A percentile compares a stretch with the other conserved stretches of the same genome.
These are phyloP conservation scores for Pristionchus maxplancki DNA, from an alignment of 2,888 invertebrate genomes.

Conservation along the genomic window DNA sequence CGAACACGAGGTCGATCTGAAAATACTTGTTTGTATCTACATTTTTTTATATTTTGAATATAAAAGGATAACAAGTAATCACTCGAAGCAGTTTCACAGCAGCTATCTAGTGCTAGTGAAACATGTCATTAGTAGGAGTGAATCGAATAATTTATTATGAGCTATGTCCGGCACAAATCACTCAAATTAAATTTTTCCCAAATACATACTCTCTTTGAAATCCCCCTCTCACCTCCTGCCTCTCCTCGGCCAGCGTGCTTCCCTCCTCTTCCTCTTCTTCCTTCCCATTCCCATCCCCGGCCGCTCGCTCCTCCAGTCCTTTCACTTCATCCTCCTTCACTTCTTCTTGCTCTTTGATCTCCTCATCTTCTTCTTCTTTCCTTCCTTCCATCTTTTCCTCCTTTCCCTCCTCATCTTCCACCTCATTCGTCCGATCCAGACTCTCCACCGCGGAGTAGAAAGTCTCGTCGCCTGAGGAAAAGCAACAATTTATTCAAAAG, in stretches of 20 bases:
- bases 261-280: not conserved
- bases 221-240: not conserved
- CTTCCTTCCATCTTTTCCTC: no score
- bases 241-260: not conserved
- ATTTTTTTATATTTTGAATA: not conserved
- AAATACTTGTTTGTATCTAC: no score
- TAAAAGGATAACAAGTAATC: no score
- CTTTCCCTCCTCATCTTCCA: not conserved
- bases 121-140: no score
- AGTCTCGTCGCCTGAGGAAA: constrained; percentile 11
- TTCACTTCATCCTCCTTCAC: no score
- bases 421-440: not conserved
- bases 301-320: no score
- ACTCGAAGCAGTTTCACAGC: no score
- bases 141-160: no score
- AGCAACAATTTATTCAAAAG: not conserved
- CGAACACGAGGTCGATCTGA: constrained; percentile 1
- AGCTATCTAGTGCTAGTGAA: no score
- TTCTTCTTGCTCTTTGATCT: constrained; percentile 1
- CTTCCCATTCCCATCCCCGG: not conserved
- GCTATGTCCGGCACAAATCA: not conserved
- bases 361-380: not conserved
- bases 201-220: no score
- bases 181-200: no score
- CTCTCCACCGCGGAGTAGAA: constrained; percentile 35